A percentile compares a stretch with the other conserved stretches of the same genome.
These are phyloP conservation scores for Pollimyrus isidori DNA, from an alignment of 2,113 vertebrate genomes.

Conservation along the genomic window DNA sequence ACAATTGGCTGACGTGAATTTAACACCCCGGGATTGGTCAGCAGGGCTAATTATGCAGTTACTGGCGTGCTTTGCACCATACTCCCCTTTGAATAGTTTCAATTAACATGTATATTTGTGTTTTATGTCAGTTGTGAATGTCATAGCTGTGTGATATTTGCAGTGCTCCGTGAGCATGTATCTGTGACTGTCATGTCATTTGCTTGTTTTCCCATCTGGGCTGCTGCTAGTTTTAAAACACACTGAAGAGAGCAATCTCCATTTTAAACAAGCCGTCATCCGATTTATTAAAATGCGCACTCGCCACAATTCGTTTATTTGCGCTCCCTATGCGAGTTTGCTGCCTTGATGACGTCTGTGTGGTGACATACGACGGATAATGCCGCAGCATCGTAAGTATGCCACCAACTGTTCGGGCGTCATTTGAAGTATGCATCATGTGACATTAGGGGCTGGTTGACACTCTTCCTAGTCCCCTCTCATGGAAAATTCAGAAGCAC, in stretches of 20 bases:
- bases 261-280: not conserved
- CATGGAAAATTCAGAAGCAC: slow-evolving; percentile 26
- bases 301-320: not conserved
- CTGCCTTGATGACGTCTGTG: not conserved
- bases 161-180: not conserved
- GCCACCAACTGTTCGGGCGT: not conserved
- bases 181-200: not conserved
- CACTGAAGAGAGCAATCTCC: not conserved
- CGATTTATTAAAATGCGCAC: not conserved
- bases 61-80: not conserved
- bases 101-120: not conserved
- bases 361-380: not conserved
- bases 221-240: not conserved
- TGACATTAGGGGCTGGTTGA: not conserved
- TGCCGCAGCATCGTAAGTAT: not conserved
- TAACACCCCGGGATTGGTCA: too few species aligned
- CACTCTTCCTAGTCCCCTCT: slow-evolving; percentile 12
- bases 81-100: not conserved
- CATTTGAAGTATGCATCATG: not conserved
- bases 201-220: not conserved
- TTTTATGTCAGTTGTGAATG: not conserved
- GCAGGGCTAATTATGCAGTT: not conserved
- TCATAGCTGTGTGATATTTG: not conserved
- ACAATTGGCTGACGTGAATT: not conserved
- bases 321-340: not conserved